These are phyloP conservation scores for Sandelia bainsii DNA, from an alignment of 2,797 vertebrate genomes.

Conservation along the genomic window DNA sequence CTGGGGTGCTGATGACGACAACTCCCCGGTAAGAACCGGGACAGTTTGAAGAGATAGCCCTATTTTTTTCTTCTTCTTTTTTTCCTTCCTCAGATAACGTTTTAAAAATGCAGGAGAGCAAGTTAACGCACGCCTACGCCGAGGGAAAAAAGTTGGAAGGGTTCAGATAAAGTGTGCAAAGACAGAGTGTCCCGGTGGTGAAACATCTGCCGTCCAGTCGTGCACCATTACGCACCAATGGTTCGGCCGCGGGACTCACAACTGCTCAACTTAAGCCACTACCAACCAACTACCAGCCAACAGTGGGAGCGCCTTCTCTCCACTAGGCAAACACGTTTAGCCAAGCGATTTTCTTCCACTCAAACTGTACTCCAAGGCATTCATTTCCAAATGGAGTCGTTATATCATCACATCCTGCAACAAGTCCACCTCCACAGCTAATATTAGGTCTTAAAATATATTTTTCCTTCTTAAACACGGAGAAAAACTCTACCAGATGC, in stretches of 20 bases:
- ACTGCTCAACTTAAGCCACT: slow-evolving; percentile 51
- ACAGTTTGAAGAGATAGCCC: slow-evolving; percentile 71
- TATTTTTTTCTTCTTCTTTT: slow-evolving; percentile 16
- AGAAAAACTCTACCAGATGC: slow-evolving; percentile 7
- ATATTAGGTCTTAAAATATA: not conserved
- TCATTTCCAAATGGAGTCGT: slow-evolving; percentile 8
- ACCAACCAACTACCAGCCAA: slow-evolving; percentile 47
- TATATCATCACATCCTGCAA: slow-evolving; percentile 16
- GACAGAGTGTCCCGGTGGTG: slow-evolving; percentile 71
- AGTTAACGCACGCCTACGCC: slow-evolving; percentile 69
- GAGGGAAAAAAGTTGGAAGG: slow-evolving; percentile 41
- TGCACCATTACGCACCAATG: slow-evolving; percentile 76
- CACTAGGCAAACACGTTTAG: slow-evolving; percentile 41
- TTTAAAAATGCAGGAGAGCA: slow-evolving; percentile 32
- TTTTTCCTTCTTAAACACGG: not conserved
- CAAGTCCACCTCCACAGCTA: slow-evolving; percentile 7
- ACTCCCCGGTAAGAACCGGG: slow-evolving; percentile 70
- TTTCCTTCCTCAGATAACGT: slow-evolving; percentile 52
- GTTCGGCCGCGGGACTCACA: slow-evolving; percentile 52
- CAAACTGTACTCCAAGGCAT: not conserved
- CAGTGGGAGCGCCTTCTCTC: slow-evolving; percentile 62
- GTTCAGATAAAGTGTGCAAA: slow-evolving; percentile 68
- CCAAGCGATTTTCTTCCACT: slow-evolving; percentile 1
- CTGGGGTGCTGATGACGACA: slow-evolving; percentile 82
- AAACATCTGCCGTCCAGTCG: slow-evolving; percentile 80